Base-by-base conservation (phyloP, 53 echinoderm and acorn worm species). In the Arbacia lixula region DNA sequence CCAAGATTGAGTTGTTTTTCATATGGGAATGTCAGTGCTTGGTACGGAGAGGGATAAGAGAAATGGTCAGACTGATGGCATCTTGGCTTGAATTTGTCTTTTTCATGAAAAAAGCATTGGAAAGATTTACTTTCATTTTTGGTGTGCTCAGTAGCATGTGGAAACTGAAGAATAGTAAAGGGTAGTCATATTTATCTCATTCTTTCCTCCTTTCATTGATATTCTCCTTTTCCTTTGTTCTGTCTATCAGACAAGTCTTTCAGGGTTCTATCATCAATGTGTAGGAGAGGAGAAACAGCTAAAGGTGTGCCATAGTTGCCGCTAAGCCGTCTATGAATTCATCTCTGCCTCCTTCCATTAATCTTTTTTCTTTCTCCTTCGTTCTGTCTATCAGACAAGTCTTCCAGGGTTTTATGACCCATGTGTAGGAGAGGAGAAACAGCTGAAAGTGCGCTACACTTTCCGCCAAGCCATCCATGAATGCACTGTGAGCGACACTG, bases 181-280 rank as follows among this genome's bases (percentile, higher is more conserved):
- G n/a, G n/a, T n/a, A n/a, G n/a, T n/a, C n/a, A n/a, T n/a, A n/a
- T n/a, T n/a, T n/a, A n/a, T n/a, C n/a, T n/a, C n/a, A n/a, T n/a
- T n/a, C n/a, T n/a, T n/a, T n/a, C n/a, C n/a, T n/a, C n/a, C n/a
- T n/a, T n/a, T n/a, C n/a, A n/a, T n/a, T n/a, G n/a, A n/a, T n/a
- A n/a, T n/a, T n/a, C n/a, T n/a, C n/a, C n/a, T n/a, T n/a, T n/a
- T n/a, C n/a, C n/a, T n/a, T n/a, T n/a, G n/a, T n/a, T n/a, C n/a
- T n/a, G n/a, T 25, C 69, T 69, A 42, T 9, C 11, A 98, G 98
- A 42, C 88, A 5, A 86, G 86, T 86, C 85, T 98, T 62, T 94
- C 98, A 42, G 98, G 98, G 10, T 98, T 98, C 79, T 98, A 94
- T 68, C 92, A 98, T 29, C 98, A 94, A 1, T 98, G 98, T 35